These are phyloP conservation scores for Acridotheres tristis DNA, from an alignment of 2,797 vertebrate species.

Conservation along the genomic window DNA sequence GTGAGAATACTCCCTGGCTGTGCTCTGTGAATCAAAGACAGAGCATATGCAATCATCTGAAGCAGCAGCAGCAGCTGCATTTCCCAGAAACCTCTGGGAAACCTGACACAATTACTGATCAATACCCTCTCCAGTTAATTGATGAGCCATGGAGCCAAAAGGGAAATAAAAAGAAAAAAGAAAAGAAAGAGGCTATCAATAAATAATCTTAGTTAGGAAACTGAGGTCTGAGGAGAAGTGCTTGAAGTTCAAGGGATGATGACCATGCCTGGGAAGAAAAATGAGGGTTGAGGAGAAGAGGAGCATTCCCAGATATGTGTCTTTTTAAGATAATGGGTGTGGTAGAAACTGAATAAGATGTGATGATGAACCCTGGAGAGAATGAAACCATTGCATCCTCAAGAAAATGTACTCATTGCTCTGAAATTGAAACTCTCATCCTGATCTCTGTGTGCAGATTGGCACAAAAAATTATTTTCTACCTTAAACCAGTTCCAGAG, in stretches of 20 bases:
- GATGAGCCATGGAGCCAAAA: constrained; percentile 56
- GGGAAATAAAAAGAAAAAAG: neutral
- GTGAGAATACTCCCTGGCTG: constrained; percentile 52
- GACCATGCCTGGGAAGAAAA: neutral
- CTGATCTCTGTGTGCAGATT: neutral
- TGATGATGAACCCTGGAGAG: neutral
- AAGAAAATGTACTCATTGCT: neutral
- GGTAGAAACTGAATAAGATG: neutral
- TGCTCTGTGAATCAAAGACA: constrained; percentile 57
- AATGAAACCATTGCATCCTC: neutral
- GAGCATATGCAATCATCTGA: constrained; percentile 55
- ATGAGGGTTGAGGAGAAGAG: constrained; percentile 6
- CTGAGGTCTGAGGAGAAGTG: constrained; percentile 23
- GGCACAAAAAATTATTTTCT: neutral
- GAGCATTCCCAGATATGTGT: neutral
- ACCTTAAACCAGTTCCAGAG: neutral
- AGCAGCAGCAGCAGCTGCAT: constrained; percentile 15
- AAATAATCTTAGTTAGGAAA: constrained; percentile 67
- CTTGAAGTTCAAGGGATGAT: constrained; percentile 29
- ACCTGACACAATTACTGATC: constrained; percentile 68
- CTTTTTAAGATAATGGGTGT: neutral
- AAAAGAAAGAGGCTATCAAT: constrained; percentile 50
- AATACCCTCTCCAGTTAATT: constrained; percentile 72
- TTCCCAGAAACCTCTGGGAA: constrained; percentile 64
- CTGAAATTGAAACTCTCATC: neutral